Percentiles rank a stretch among this genome's conserved stretches.
phyloP scores from a whole-genome alignment of 2,113 vertebrate genomes.

The Emydocephalus ijimae region DNA sequence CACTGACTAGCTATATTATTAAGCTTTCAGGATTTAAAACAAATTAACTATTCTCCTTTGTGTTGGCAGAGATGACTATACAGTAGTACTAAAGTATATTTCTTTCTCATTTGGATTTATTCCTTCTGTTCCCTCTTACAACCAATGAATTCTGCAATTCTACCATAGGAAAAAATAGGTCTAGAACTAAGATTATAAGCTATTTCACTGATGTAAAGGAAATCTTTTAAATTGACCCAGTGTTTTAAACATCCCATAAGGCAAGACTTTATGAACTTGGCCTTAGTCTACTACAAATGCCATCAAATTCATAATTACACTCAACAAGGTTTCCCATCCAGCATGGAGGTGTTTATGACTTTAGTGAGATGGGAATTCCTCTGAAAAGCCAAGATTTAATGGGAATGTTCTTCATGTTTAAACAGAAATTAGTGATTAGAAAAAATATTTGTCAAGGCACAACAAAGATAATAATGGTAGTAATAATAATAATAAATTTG shows the following conservation, averaged over 20 bases:
- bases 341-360: conserved; percentile 52
- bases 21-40: background rate
- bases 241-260: background rate
- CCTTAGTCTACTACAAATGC: conserved; percentile 7
- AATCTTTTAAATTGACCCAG: background rate
- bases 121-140: background rate
- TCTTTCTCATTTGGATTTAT: background rate
- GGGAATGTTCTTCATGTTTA: background rate
- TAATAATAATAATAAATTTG: background rate
- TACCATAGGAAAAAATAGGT: background rate
- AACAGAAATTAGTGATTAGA: conserved; percentile 33
- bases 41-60: background rate
- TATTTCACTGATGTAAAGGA: background rate
- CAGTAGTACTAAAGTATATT: background rate
- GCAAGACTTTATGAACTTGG: background rate
- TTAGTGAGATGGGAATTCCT: conserved; percentile 52
- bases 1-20: background rate
- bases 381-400: conserved; percentile 52
- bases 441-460: background rate
- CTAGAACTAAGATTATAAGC: background rate
- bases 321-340: background rate
- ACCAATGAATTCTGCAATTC: background rate
- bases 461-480: background rate
- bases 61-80: background rate
- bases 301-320: conserved; percentile 15